Evolutionary conservation across 2,888 invertebrate genomes (phyloP), one percentile per base, ranked within the genome.

Genomic region (Protonemura montana): DNA sequence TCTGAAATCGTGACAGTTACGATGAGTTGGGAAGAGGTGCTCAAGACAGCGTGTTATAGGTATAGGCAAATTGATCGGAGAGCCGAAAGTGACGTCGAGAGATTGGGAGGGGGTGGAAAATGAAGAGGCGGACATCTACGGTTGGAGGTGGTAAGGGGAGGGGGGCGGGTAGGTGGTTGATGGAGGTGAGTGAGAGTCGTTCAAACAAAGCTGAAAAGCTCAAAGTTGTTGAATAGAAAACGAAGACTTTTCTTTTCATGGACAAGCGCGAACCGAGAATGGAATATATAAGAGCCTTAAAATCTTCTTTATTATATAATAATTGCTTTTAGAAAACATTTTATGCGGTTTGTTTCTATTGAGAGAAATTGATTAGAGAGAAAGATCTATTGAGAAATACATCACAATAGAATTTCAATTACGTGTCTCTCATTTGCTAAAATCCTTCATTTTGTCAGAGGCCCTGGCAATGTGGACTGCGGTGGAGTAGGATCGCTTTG

Each of bases 141-240:
- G 81, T 85, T 6, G 84, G 42, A 26, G 29, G 81, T 85, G 3
- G 78, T 27, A 26, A 59, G 76, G 29, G 42, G 27, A 21, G 41
- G 42, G 28, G 82, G n/a, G 77, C 28, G 25, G 35, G 86, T 27
- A 26, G 41, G 86, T 82, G 85, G 76, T 83, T 80, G 80, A 35
- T 82, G 81, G 83, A 59, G 59, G 87, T 85, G 84, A 77, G 82
- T 41, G 78, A 78, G 35, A 85, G 81, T 85, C 59, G 80, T 76
- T 84, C 59, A 28, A 76, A 59, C 84, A 42, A 84, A 84, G 84
- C 84, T 41, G 29, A 76, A 27, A 76, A 29, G 84, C 81, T 81
- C 81, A 84, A 84, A 42, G 76, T 16, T 76, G 13, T 6, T 84
- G 27, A 28, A 84, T 76, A 25, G 84, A 76, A 84, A 81, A 81